phyloP scores from a whole-genome alignment of 2,888 invertebrate genomes.

The Thyatira batis region DNA sequence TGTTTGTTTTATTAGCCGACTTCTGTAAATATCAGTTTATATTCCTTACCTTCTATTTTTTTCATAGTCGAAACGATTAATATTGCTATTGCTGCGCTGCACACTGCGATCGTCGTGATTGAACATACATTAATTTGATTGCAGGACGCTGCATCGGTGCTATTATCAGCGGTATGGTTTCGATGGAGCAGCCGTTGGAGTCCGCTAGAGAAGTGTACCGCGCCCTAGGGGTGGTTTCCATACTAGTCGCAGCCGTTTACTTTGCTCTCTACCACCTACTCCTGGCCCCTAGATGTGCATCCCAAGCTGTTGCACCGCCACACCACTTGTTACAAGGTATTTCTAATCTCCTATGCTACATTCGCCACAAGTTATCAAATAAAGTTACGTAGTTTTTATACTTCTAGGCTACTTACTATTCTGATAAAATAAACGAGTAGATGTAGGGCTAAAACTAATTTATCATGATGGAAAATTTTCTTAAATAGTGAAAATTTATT shows the following conservation, averaged over 20 bases:
- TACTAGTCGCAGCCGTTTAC: conserved; percentile 85
- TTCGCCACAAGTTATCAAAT: neutral
- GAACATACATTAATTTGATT: neutral
- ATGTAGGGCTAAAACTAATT: neutral
- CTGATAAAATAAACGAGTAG: too few species aligned
- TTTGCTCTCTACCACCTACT: conserved; percentile 88
- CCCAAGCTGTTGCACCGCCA: conserved; percentile 85
- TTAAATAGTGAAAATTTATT: too few species aligned
- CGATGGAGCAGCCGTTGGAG: conserved; percentile 65
- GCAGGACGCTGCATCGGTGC: conserved; percentile 89
- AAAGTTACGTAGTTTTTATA: too few species aligned
- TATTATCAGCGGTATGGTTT: conserved; percentile 82
- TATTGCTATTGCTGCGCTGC: too few species aligned
- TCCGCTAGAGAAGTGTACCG: conserved; percentile 81
- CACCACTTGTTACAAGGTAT: conserved; percentile 85
- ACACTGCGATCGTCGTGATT: too few species aligned
- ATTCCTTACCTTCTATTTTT: too few species aligned
- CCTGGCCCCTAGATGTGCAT: conserved; percentile 87
- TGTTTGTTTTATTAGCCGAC: too few species aligned
- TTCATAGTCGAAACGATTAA: too few species aligned
- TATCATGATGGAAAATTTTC: too few species aligned
- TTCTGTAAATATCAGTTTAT: too few species aligned
- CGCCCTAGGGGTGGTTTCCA: conserved; percentile 85
- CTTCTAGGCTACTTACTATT: too few species aligned
- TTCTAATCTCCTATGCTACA: neutral